Evolutionary conservation across 2,797 vertebrate genomes (phyloP).

Genomic region (Brachyalestes nurse): DNA sequence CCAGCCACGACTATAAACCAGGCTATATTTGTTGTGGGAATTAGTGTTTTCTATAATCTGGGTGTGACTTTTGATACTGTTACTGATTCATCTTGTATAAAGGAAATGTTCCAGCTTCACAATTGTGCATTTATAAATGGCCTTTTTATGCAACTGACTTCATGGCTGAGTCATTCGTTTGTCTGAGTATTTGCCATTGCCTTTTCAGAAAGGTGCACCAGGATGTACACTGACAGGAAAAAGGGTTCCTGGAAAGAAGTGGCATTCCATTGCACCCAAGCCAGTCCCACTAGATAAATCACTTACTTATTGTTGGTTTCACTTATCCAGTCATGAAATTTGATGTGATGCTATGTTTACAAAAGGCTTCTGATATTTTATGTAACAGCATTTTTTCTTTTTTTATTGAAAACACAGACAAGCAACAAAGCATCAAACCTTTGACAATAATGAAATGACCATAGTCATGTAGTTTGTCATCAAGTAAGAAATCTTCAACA

Average conservation of each 20-base stretch:
- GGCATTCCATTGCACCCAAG: not conserved
- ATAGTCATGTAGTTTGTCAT: not conserved
- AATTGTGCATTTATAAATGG: not conserved
- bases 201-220: not conserved
- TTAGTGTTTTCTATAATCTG: not conserved
- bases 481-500: not conserved
- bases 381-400: not conserved
- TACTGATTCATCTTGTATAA: conserved; percentile 24
- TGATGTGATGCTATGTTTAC: not conserved
- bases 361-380: not conserved
- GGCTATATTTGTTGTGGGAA: not conserved
- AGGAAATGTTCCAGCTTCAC: not conserved
- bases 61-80: conserved; percentile 27
- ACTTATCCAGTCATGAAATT: not conserved
- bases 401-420: conserved; percentile 65
- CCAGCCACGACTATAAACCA: not conserved
- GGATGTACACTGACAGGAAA: not conserved
- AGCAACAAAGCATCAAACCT: conserved; percentile 20
- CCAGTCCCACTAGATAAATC: not conserved
- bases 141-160: not conserved
- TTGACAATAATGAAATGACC: conserved; percentile 5
- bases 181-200: not conserved
- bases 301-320: not conserved
- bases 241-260: not conserved
- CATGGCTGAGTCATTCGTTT: not conserved